Percentiles rank a stretch among this genome's conserved stretches.
Conservation (phyloP, 1,140 invertebrate genomes). For the Pomacea maculata region DNA sequence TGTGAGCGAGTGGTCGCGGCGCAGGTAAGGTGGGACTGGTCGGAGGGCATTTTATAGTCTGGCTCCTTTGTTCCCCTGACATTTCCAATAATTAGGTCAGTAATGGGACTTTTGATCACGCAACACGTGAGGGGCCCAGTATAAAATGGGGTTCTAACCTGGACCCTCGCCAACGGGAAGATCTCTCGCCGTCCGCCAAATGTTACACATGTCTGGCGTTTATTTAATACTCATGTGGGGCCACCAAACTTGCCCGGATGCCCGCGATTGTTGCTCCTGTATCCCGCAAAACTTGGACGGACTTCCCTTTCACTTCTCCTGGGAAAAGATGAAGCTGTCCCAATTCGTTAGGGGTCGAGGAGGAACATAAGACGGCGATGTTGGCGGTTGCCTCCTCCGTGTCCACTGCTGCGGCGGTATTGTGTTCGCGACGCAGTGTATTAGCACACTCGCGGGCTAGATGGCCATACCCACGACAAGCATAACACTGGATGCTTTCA, state of each 20-base stretch:
- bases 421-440: too few relatives aligned
- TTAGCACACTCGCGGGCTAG: too few relatives aligned
- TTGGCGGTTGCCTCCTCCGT: too few relatives aligned
- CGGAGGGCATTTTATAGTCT: too few relatives aligned
- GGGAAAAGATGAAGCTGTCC: too few relatives aligned
- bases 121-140: background rate
- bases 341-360: too few relatives aligned
- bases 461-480: too few relatives aligned
- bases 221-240: background rate
- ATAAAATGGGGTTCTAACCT: background rate
- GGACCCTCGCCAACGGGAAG: background rate
- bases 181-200: background rate
- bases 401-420: too few relatives aligned
- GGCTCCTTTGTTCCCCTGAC: background rate
- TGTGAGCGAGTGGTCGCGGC: too few relatives aligned
- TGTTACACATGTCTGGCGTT: background rate
- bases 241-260: background rate
- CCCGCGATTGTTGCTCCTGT: background rate
- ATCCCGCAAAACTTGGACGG: background rate
- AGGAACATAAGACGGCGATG: too few relatives aligned
- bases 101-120: constrained; percentile 3
- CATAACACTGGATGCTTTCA: too few relatives aligned
- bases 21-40: too few relatives aligned
- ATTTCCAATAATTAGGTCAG: constrained; percentile 6
- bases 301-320: background rate